Percentiles rank a stretch among this genome's conserved stretches.
Conservation (phyloP, 1,140 invertebrate genomes). For the Aricia agestis region DNA sequence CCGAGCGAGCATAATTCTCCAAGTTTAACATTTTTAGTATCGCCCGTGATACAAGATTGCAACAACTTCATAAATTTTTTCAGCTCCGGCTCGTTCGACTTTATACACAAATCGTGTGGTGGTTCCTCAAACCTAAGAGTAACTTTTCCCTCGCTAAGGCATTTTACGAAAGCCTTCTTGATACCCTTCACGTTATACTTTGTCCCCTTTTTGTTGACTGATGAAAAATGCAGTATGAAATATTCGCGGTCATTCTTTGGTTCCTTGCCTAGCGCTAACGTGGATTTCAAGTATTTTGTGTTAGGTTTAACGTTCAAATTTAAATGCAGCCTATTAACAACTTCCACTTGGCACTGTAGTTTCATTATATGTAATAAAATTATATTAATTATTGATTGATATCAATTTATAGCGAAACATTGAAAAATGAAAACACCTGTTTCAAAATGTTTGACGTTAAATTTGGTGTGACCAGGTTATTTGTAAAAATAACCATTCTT, state of each 20-base stretch:
- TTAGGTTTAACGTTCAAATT: constrained; percentile 57
- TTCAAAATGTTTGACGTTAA: too few species aligned
- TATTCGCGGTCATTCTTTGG: constrained; percentile 76
- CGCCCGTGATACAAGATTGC: constrained; percentile 79
- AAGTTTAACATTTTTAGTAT: constrained; percentile 61
- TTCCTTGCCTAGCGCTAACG: constrained; percentile 80
- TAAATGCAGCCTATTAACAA: constrained; percentile 77
- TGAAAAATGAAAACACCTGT: too few species aligned
- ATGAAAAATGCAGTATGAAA: constrained; percentile 81
- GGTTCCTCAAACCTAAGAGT: constrained; percentile 84
- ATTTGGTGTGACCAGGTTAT: too few species aligned
- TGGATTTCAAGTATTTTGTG: constrained; percentile 77
- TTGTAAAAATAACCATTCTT: too few species aligned
- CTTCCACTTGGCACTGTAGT: constrained; percentile 80
- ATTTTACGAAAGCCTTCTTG: constrained; percentile 81
- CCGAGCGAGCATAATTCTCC: constrained; percentile 71
- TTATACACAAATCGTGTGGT: constrained; percentile 82
- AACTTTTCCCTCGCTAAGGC: constrained; percentile 83
- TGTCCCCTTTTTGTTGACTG: constrained; percentile 79
- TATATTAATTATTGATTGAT: too few species aligned
- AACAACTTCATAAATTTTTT: constrained; percentile 82
- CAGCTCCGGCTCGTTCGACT: constrained; percentile 80
- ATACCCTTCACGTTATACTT: constrained; percentile 84
- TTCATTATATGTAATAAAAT: constrained; percentile 78
- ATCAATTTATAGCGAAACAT: too few species aligned